Percentiles rank a stretch among this genome's conserved stretches.
Evolutionary conservation across 30 jellyfish, hydroid and myxozoan genomes (phyloP).

Genomic region (Hydractinia echinata): DNA sequence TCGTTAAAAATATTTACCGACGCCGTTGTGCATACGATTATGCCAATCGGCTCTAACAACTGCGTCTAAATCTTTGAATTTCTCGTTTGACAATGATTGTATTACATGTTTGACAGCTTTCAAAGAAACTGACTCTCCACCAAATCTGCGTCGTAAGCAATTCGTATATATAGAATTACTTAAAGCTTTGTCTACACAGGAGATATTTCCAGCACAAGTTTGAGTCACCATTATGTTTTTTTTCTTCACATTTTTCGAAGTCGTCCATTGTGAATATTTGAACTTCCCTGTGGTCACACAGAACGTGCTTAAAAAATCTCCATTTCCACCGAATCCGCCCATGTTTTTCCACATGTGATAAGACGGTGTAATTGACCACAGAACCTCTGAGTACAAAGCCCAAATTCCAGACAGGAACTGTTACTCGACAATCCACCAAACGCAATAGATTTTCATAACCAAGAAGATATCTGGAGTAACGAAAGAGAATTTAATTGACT

Average conservation of each 20-base stretch:
- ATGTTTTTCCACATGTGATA: constrained; percentile 30
- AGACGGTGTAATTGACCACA: constrained; percentile 24
- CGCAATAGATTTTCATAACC: constrained; percentile 43
- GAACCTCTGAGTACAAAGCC: constrained; percentile 27
- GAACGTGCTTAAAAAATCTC: neutral
- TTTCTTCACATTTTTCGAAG: neutral
- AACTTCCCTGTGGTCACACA: constrained; percentile 36
- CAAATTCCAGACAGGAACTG: constrained; percentile 62
- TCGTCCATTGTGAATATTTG: constrained; percentile 1
- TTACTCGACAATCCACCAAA: constrained; percentile 41
- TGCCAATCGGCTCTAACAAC: constrained; percentile 28
- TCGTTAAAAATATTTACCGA: neutral
- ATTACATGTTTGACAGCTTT: neutral
- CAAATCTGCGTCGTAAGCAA: constrained; percentile 45
- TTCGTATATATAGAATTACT: neutral
- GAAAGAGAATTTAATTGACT: neutral
- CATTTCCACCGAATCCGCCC: constrained; percentile 60
- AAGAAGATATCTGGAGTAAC: neutral
- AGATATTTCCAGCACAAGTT: too few relatives aligned
- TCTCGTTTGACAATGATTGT: neutral
- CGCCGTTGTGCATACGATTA: constrained; percentile 16
- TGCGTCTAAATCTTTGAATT: neutral
- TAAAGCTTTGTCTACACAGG: too few relatives aligned
- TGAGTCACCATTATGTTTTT: too few relatives aligned
- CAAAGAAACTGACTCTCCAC: constrained; percentile 46